A percentile compares a stretch with the other conserved stretches of the same genome.
Evolutionary conservation across 2,888 invertebrate species (phyloP).

Genomic region (Prosopocoilus inquinatus): DNA sequence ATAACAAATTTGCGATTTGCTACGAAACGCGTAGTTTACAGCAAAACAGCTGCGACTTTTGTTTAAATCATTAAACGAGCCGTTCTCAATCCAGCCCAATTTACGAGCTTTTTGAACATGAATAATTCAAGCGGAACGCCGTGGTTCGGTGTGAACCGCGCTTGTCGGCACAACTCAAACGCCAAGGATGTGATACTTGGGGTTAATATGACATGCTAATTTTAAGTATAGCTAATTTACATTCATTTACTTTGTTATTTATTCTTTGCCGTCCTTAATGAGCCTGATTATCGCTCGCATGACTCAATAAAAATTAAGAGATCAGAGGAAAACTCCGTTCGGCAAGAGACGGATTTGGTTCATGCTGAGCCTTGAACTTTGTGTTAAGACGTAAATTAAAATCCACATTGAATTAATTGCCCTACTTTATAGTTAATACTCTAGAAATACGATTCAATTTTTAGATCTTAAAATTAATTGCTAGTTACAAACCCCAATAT

Average conservation of each 20-base stretch:
- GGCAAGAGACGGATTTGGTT: neutral
- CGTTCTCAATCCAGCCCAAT: constrained; percentile 26
- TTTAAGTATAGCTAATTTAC: constrained; percentile 50
- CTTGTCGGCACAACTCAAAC: constrained; percentile 35
- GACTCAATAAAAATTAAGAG: constrained; percentile 21
- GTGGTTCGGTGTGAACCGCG: constrained; percentile 23
- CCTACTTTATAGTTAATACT: too few species aligned
- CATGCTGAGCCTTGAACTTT: neutral
- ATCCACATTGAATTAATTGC: too few species aligned
- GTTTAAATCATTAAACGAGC: constrained; percentile 29
- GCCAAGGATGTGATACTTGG: constrained; percentile 41
- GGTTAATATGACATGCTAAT: constrained; percentile 50
- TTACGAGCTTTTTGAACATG: constrained; percentile 29
- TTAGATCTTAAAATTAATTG: too few species aligned
- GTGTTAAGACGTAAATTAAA: neutral
- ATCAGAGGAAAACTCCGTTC: neutral
- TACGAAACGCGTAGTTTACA: neutral
- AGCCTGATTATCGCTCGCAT: constrained; percentile 29
- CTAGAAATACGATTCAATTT: too few species aligned
- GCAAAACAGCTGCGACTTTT: constrained; percentile 28
- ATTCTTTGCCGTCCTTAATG: constrained; percentile 38
- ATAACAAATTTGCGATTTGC: neutral
- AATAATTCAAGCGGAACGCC: constrained; percentile 27
- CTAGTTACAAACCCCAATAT: too few species aligned
- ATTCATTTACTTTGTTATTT: constrained; percentile 46